Percentiles rank a stretch among this genome's conserved stretches.
Evolutionary conservation across 2,888 invertebrate genomes (phyloP).

Genomic region (Agelastica alni): DNA sequence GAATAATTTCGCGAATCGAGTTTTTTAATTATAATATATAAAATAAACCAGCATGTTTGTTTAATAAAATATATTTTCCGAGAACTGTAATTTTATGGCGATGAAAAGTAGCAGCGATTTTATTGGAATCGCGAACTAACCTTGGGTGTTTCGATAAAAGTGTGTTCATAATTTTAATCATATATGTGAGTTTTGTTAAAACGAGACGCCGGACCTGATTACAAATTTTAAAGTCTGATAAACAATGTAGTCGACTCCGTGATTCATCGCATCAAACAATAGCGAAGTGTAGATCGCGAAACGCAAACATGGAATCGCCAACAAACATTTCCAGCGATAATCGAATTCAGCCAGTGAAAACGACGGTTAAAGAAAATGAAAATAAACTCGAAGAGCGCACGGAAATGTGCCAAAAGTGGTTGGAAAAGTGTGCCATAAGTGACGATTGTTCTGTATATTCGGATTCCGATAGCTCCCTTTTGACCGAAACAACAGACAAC

Average conservation of each 20-base stretch:
- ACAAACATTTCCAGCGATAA: background rate
- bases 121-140: too few species aligned
- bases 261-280: too few species aligned
- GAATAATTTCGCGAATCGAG: too few species aligned
- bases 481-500: conserved; percentile 27
- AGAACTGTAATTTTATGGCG: too few species aligned
- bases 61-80: too few species aligned
- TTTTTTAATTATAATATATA: too few species aligned
- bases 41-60: too few species aligned
- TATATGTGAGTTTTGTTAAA: too few species aligned
- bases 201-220: background rate
- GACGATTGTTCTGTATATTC: conserved; percentile 21
- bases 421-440: conserved; percentile 24
- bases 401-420: conserved; percentile 31
- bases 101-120: too few species aligned
- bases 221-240: conserved; percentile 1
- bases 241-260: background rate
- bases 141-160: too few species aligned
- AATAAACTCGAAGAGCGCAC: background rate
- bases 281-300: too few species aligned
- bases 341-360: background rate
- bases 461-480: conserved; percentile 20
- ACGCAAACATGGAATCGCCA: conserved; percentile 7
- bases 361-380: background rate
- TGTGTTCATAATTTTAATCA: too few species aligned